Percentiles rank a stretch among this genome's conserved stretches.
phyloP scores from a whole-genome alignment of 2,888 invertebrate species.

The Sialis lutaria region DNA sequence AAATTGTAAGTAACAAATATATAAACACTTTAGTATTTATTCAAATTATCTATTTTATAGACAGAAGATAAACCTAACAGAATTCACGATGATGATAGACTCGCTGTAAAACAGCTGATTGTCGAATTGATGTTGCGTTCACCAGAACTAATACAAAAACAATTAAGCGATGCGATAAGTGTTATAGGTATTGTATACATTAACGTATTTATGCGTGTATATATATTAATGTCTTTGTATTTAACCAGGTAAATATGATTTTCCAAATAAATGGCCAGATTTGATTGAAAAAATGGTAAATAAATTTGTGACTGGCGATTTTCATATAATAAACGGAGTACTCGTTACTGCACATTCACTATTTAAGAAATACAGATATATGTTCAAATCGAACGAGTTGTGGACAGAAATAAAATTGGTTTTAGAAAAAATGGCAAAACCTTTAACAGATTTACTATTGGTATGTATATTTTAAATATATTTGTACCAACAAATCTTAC shows the following conservation, averaged over 20 bases:
- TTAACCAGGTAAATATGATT: slow-evolving; percentile 62
- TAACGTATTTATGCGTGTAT: not conserved
- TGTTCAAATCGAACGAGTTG: slow-evolving; percentile 85
- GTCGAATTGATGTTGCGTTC: slow-evolving; percentile 86
- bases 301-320: slow-evolving; percentile 79
- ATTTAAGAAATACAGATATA: slow-evolving; percentile 88
- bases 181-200: slow-evolving; percentile 43
- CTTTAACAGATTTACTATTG: slow-evolving; percentile 79
- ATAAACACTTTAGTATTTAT: not conserved
- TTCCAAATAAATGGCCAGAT: slow-evolving; percentile 91
- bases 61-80: slow-evolving; percentile 59
- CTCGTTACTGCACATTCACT: slow-evolving; percentile 90
- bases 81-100: slow-evolving; percentile 64
- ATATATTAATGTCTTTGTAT: not conserved
- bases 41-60: slow-evolving; percentile 15
- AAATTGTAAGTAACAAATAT: slow-evolving; percentile 39
- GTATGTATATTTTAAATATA: slow-evolving; percentile 34
- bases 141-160: slow-evolving; percentile 79
- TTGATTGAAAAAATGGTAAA: slow-evolving; percentile 86
- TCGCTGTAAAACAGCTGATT: slow-evolving; percentile 67
- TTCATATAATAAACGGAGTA: slow-evolving; percentile 87
- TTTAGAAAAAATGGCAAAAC: slow-evolving; percentile 80
- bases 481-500: slow-evolving; percentile 10
- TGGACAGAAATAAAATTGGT: slow-evolving; percentile 98
- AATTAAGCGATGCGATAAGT: slow-evolving; percentile 88